These are phyloP conservation scores for Muscidifurax raptorellus DNA, from an alignment of 1,140 invertebrate genomes.

Conservation along the genomic window DNA sequence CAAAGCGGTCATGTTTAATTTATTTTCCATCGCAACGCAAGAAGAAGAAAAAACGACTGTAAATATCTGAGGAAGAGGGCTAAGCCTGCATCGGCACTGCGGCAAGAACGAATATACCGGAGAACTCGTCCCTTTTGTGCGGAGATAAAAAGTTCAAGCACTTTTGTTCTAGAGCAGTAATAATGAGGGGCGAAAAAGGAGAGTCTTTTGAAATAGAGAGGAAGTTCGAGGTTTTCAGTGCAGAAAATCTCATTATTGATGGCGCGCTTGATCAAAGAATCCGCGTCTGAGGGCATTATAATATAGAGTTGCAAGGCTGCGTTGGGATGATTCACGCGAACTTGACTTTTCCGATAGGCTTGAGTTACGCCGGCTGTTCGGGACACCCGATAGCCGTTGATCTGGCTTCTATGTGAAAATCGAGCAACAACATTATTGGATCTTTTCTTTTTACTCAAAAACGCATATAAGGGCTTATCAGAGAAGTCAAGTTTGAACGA, in stretches of 20 bases:
- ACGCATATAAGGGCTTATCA: neutral
- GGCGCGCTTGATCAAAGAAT: neutral
- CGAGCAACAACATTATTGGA: neutral
- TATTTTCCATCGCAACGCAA: neutral
- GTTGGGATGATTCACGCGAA: neutral
- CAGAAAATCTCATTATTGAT: conserved; percentile 3
- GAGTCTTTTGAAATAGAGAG: neutral
- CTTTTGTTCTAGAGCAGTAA: conserved; percentile 24
- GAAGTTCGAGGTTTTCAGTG: neutral
- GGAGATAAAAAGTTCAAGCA: conserved; percentile 21
- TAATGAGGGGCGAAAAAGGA: neutral
- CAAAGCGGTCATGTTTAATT: neutral
- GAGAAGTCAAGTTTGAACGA: neutral
- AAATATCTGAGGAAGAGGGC: neutral
- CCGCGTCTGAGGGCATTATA: neutral
- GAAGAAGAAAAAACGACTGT: neutral
- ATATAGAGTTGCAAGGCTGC: neutral
- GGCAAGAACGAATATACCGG: neutral
- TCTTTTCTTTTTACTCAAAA: neutral
- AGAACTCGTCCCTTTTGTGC: conserved; percentile 2
- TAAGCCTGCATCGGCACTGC: neutral
- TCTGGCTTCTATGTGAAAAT: neutral
- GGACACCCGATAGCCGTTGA: neutral
- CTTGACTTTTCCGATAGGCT: neutral
- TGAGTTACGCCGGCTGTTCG: neutral